phyloP scores from a whole-genome alignment of 2,888 invertebrate species.

The Drosophila macrospina region DNA sequence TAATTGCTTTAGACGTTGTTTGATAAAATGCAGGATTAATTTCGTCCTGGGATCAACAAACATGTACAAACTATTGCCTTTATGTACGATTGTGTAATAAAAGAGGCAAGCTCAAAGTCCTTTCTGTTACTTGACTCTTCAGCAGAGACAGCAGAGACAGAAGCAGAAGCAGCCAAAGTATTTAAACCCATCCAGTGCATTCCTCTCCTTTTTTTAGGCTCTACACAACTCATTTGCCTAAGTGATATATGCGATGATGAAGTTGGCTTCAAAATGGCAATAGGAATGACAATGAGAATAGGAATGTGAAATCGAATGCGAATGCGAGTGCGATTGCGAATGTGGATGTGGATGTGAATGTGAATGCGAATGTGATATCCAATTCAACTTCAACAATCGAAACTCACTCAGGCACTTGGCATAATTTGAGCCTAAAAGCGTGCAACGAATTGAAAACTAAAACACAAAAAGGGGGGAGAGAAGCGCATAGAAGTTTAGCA shows the following conservation, averaged over 20 bases:
- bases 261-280: conserved; percentile 38
- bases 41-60: background rate
- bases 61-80: background rate
- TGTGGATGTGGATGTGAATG: no score
- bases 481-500: conserved; percentile 22
- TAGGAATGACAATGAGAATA: conserved; percentile 13
- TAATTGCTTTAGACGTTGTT: background rate
- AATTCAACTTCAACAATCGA: conserved; percentile 50
- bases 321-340: conserved; percentile 34
- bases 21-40: background rate
- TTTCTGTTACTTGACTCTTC: conserved; percentile 26
- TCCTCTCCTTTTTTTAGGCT: conserved; percentile 13
- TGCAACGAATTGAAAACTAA: conserved; percentile 55
- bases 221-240: conserved; percentile 51
- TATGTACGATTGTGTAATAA: conserved; percentile 1
- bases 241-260: conserved; percentile 48
- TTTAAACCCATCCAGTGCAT: conserved; percentile 10
- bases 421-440: conserved; percentile 72
- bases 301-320: conserved; percentile 30
- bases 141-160: no score
- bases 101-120: conserved; percentile 3
- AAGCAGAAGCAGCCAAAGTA: background rate
- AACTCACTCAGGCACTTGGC: conserved; percentile 74
- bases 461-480: conserved; percentile 23
- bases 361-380: conserved; percentile 46